Percentiles rank a stretch among this genome's conserved stretches.
Evolutionary conservation across 2,113 vertebrate species (phyloP).

Genomic region (Planiliza haematocheilus): DNA sequence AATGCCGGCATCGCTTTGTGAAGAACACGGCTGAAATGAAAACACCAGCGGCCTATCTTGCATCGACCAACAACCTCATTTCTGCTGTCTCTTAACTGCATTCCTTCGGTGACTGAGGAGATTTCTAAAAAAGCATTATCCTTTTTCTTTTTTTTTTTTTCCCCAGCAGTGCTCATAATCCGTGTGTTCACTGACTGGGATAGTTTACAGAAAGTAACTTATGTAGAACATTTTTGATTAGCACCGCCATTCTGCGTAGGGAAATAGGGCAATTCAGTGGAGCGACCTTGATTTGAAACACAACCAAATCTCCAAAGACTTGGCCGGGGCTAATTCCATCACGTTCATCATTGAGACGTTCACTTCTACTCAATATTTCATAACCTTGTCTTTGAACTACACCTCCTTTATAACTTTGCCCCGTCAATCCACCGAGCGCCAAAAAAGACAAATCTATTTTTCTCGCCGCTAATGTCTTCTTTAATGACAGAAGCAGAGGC

Average conservation of each 20-base stretch:
- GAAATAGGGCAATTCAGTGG: conserved; percentile 77
- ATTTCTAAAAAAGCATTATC: conserved; percentile 59
- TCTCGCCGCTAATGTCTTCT: conserved; percentile 44
- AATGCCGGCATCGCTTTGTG: conserved; percentile 23
- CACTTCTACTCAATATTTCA: conserved; percentile 71
- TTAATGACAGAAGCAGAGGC: conserved; percentile 61
- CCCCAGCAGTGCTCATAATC: conserved; percentile 68
- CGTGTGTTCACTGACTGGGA: conserved; percentile 46
- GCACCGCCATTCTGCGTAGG: conserved; percentile 55
- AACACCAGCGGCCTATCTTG: conserved; percentile 19
- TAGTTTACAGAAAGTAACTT: conserved; percentile 70
- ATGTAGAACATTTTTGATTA: conserved; percentile 80
- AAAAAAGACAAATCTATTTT: conserved; percentile 62
- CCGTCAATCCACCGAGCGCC: conserved; percentile 49
- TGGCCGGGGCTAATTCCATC: conserved; percentile 79
- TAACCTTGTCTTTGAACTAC: conserved; percentile 57
- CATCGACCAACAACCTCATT: conserved; percentile 18
- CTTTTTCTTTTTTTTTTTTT: conserved; percentile 46
- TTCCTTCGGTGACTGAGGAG: conserved; percentile 45
- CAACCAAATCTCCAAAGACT: conserved; percentile 74
- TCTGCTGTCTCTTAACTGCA: conserved; percentile 19
- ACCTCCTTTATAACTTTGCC: conserved; percentile 61
- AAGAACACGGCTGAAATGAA: conserved; percentile 33
- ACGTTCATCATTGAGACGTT: conserved; percentile 73
- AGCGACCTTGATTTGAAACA: conserved; percentile 81